A percentile compares a stretch with the other conserved stretches of the same genome.
These are phyloP conservation scores for Bergia sp. DNA, from an alignment of 92 coral and sea anemone species.

Conservation along the genomic window DNA sequence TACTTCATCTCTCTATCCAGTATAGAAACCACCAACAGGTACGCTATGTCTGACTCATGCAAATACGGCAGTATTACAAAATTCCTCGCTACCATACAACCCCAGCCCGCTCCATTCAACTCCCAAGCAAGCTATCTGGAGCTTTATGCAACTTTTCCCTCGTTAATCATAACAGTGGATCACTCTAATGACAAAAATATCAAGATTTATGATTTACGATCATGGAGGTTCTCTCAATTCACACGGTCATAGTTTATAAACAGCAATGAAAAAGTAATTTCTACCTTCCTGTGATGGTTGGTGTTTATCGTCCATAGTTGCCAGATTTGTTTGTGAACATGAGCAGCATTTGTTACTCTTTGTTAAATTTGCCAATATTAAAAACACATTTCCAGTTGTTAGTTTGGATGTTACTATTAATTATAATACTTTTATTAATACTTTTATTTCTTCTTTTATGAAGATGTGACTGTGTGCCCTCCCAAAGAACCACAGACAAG, in stretches of 20 bases:
- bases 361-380: neutral
- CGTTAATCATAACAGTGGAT: neutral
- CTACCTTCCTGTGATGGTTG: neutral
- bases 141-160: neutral
- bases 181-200: neutral
- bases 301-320: neutral
- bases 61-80: too few relatives aligned
- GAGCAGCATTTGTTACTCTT: neutral
- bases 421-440: neutral
- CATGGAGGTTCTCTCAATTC: neutral
- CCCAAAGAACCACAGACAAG: constrained; percentile 6
- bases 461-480: constrained; percentile 27
- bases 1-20: too few relatives aligned
- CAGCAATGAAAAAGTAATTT: neutral
- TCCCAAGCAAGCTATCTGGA: too few relatives aligned
- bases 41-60: too few relatives aligned
- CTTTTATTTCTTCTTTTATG: neutral
- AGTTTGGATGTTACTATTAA: neutral
- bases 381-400: neutral
- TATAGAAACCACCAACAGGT: too few relatives aligned
- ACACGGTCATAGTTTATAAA: neutral
- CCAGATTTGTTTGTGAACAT: neutral
- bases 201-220: neutral
- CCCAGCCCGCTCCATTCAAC: too few relatives aligned
- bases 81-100: too few relatives aligned